Evolutionary conservation across 35 echinoderm and acorn worm species (phyloP).

Genomic region (Apostichopus parvimensis): DNA sequence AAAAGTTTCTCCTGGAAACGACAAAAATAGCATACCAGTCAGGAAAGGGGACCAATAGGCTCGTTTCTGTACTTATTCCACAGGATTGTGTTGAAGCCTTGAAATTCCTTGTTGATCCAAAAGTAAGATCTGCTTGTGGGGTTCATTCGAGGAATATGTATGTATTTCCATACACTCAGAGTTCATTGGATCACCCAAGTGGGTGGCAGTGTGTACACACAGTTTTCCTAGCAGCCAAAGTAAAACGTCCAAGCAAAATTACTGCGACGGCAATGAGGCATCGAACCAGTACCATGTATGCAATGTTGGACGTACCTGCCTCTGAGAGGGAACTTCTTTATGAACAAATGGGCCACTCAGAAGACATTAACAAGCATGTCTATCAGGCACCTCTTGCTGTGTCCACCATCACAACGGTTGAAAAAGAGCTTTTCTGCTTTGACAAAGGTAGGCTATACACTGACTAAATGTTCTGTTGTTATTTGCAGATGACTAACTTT

Average conservation of each 20-base stretch:
- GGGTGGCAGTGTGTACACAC: neutral
- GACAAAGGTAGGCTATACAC: no score
- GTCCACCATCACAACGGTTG: neutral
- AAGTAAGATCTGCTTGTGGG: neutral
- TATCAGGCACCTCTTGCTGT: neutral
- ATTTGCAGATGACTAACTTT: no score
- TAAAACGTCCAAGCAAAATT: neutral
- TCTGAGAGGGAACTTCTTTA: constrained; percentile 9
- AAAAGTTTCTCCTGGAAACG: neutral
- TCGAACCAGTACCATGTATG: constrained; percentile 9
- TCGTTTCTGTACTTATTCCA: neutral
- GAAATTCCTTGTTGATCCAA: neutral
- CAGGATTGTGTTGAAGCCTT: neutral
- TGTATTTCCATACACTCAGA: neutral
- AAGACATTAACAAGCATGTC: constrained; percentile 9
- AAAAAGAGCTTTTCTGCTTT: neutral
- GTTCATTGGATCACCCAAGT: neutral
- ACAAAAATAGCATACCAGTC: neutral
- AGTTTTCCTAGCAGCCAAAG: neutral
- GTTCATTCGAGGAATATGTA: neutral
- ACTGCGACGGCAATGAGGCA: constrained; percentile 43
- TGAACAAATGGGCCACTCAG: constrained; percentile 49
- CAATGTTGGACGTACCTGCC: constrained; percentile 32
- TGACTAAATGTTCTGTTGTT: no score
- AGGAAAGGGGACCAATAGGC: neutral